A percentile compares a stretch with the other conserved stretches of the same genome.
Conservation (phyloP, 2,797 vertebrate genomes). For the Cynopterus sphinx region DNA sequence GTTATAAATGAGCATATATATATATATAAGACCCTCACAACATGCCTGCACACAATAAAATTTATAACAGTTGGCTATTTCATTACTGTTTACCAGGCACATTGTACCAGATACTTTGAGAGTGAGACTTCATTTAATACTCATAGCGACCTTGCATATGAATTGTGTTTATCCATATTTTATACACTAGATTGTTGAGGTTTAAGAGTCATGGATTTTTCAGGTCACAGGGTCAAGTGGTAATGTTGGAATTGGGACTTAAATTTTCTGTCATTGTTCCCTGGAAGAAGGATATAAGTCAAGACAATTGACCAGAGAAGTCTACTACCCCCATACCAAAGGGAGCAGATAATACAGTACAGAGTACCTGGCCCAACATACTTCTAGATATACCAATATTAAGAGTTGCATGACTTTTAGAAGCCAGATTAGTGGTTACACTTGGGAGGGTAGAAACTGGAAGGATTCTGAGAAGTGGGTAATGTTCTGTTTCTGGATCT, state of each 20-base stretch:
- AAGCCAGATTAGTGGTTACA: not conserved
- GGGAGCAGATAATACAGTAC: not conserved
- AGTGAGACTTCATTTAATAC: not conserved
- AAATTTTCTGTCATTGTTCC: not conserved
- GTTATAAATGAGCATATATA: not conserved
- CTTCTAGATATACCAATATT: not conserved
- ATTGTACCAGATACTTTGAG: not conserved
- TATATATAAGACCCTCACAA: not conserved
- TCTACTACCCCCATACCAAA: not conserved
- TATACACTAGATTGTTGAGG: not conserved
- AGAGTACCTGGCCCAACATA: not conserved
- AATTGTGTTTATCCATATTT: not conserved
- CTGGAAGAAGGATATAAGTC: not conserved
- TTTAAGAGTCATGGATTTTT: not conserved
- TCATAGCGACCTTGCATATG: not conserved
- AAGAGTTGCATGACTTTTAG: not conserved
- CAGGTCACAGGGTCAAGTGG: not conserved
- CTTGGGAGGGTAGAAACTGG: not conserved
- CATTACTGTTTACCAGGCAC: not conserved
- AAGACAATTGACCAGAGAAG: not conserved
- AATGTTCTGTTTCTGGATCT: not conserved
- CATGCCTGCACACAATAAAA: not conserved
- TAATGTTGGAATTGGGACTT: not conserved
- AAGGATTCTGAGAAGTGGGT: not conserved
- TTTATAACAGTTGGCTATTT: not conserved